phyloP scores from a whole-genome alignment of 2,888 invertebrate genomes.

The Enchytraeus crypticus region DNA sequence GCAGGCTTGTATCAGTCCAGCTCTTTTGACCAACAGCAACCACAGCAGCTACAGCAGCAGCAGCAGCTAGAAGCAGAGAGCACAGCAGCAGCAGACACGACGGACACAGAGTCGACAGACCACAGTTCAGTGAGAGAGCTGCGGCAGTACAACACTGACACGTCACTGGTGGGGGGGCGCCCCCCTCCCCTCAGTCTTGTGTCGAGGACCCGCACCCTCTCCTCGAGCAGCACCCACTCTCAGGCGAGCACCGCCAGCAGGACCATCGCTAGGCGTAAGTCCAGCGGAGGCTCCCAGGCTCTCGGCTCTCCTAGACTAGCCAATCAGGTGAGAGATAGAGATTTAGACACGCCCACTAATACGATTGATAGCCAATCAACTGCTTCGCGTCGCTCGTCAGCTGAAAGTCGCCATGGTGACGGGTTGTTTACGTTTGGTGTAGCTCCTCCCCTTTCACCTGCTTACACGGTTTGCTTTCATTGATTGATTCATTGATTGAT shows the following conservation, averaged over 20 bases:
- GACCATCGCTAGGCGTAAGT: not conserved
- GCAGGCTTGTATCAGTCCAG: too few relatives aligned
- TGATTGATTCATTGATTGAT: not conserved
- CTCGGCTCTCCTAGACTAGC: not conserved
- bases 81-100: not conserved
- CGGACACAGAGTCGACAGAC: not conserved
- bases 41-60: too few relatives aligned
- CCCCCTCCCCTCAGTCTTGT: not conserved
- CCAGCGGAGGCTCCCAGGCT: not conserved
- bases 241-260: not conserved
- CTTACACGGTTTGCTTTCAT: conserved; percentile 8
- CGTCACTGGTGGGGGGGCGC: too few relatives aligned
- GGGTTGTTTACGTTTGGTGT: conserved; percentile 21
- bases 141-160: not conserved
- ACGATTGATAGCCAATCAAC: not conserved
- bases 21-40: too few relatives aligned
- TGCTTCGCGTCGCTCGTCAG: not conserved
- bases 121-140: not conserved
- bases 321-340: not conserved
- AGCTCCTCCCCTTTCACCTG: conserved; percentile 11
- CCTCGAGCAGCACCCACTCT: not conserved
- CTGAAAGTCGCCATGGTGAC: not conserved
- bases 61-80: not conserved
- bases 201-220: not conserved
- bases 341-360: too few relatives aligned